These are phyloP conservation scores for Muscicapa comitata DNA, from an alignment of 2,797 vertebrate genomes.

Conservation along the genomic window DNA sequence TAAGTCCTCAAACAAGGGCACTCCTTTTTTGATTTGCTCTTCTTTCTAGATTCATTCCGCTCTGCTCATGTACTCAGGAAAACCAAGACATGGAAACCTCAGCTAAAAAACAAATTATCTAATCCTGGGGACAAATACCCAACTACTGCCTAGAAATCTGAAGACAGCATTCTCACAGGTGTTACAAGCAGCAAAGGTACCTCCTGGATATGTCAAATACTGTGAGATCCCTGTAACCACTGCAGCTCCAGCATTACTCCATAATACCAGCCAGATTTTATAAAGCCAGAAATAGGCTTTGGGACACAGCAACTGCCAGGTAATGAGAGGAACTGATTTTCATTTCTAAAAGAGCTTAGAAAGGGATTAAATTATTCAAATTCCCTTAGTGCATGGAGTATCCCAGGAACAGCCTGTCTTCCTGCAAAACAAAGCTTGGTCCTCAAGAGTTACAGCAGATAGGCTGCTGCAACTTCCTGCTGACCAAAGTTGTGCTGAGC, in stretches of 20 bases:
- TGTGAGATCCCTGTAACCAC: background rate
- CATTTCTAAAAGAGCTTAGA: background rate
- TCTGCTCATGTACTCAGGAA: background rate
- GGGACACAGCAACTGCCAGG: background rate
- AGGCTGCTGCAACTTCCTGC: background rate
- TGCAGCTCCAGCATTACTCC: background rate
- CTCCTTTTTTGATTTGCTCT: background rate
- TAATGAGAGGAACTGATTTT: background rate
- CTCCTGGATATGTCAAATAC: background rate
- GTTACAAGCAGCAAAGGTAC: background rate
- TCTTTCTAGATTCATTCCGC: background rate
- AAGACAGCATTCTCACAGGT: background rate
- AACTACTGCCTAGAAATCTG: background rate
- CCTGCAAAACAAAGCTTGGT: background rate
- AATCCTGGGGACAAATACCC: background rate
- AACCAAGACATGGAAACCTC: background rate
- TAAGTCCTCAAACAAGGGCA: background rate
- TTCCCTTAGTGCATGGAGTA: background rate
- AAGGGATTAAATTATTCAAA: background rate
- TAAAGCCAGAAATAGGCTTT: background rate
- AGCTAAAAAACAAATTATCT: background rate
- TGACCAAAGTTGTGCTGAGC: background rate
- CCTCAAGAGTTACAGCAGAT: background rate
- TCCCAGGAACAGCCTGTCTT: background rate
- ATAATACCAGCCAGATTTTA: background rate